Base-by-base conservation (phyloP, 1,140 invertebrate genomes). In the Bradysia coprophila region DNA sequence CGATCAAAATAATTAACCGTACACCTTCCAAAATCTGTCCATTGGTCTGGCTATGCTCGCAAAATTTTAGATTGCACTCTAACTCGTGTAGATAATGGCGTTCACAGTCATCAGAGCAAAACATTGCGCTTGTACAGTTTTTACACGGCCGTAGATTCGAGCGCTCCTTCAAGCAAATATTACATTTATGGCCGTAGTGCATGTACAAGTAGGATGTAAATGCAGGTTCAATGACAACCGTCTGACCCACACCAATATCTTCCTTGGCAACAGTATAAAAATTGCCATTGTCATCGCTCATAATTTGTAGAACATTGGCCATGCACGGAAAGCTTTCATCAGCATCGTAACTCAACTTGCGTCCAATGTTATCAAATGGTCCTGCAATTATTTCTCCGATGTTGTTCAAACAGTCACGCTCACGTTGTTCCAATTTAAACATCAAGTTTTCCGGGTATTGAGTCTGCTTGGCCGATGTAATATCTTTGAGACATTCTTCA, bases 21-120 rank as follows among this genome's bases (percentile, higher is more conserved):
- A 85, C 54, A 21, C 76, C 71, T n/a, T 81, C 59, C 6, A 75
- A 60, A 51, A 76, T 69, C 15, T 78, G 57, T 58, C 76, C 75
- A 36, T 71, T 69, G 46, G 75, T 66, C 52, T 75, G 62, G 40
- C 61, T 49, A 34, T 70, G 46, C 22, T 85, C 50, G 38, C 66
- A 57, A 16, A 34, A 34, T 69, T 62, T 57, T 87, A 92, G 67
- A 91, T 88, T 46, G 57, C 88, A 92, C 67, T 92, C 88, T 46
- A 73, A 67, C 51, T 67, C 62, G 54, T 92, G 87, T 57, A 75
- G 81, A 10, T 60, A 57, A n/a, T 65, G 52, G 64, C 67, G 72
- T 4, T 80, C 75, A 58, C 89, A 94, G 40, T 68, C 53, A 24
- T 69, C 56, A 45, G 68, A 73, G 51, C 89, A 94, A 55, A 76